Evolutionary conservation across 2,113 vertebrate genomes (phyloP).

Genomic region (Oriolus oriolus): DNA sequence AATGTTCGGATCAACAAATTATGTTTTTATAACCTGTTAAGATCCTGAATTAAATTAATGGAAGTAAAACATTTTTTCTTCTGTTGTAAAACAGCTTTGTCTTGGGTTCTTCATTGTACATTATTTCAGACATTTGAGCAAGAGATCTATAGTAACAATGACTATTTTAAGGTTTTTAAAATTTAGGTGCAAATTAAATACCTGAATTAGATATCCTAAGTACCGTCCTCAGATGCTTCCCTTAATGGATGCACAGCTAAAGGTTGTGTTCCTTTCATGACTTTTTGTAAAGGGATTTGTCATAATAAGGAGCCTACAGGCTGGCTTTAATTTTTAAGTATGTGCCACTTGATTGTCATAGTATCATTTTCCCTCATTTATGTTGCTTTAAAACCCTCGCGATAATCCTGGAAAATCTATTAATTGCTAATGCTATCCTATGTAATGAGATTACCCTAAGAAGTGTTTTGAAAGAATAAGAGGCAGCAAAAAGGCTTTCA

Average conservation of each 20-base stretch:
- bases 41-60: not conserved
- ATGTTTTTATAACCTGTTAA: not conserved
- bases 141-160: not conserved
- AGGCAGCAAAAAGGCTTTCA: not conserved
- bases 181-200: not conserved
- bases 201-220: not conserved
- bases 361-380: not conserved
- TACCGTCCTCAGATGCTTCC: not conserved
- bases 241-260: not conserved
- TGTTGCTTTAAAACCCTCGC: not conserved
- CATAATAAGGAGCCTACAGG: not conserved
- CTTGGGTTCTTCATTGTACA: not conserved
- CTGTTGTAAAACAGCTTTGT: not conserved
- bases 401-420: conserved; percentile 38
- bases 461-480: conserved; percentile 8
- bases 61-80: not conserved
- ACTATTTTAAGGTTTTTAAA: not conserved
- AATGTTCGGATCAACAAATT: not conserved
- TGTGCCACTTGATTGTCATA: not conserved
- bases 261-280: not conserved
- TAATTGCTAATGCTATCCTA: conserved; percentile 10
- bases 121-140: not conserved
- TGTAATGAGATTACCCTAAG: conserved; percentile 16
- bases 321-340: conserved; percentile 8
- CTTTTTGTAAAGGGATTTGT: conserved; percentile 10